Evolutionary conservation across 2,888 invertebrate species (phyloP).

Genomic region (Heliconius charithonia): DNA sequence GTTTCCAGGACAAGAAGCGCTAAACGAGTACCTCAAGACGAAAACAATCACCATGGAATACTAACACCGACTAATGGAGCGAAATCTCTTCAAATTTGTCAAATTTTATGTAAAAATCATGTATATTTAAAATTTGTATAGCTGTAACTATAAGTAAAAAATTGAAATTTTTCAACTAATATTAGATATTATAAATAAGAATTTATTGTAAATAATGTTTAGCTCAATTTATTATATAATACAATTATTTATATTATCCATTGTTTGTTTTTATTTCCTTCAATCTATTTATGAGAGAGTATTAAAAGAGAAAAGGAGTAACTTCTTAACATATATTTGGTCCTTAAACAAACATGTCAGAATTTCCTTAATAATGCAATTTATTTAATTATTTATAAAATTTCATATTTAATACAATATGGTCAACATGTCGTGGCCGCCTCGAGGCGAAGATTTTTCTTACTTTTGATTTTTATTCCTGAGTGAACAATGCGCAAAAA

Average conservation of each 20-base stretch:
- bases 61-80: constrained; percentile 61
- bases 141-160: neutral
- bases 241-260: neutral
- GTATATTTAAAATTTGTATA: neutral
- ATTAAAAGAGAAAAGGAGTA: neutral
- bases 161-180: neutral
- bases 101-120: neutral
- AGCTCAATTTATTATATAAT: neutral
- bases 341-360: neutral
- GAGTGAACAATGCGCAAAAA: no score
- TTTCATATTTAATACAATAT: no score
- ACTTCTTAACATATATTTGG: neutral
- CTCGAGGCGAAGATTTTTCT: no score
- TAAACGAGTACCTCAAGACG: constrained; percentile 97
- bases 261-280: neutral
- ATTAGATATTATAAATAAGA: neutral
- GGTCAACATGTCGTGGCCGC: no score
- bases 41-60: constrained; percentile 98
- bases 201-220: constrained; percentile 1
- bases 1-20: constrained; percentile 91
- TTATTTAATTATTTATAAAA: no score
- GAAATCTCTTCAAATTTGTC: neutral
- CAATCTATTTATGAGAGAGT: neutral
- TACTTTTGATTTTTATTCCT: no score
- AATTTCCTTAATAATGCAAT: neutral